Evolutionary conservation across 2,797 vertebrate genomes (phyloP).

Genomic region (Enteromius radiatus): DNA sequence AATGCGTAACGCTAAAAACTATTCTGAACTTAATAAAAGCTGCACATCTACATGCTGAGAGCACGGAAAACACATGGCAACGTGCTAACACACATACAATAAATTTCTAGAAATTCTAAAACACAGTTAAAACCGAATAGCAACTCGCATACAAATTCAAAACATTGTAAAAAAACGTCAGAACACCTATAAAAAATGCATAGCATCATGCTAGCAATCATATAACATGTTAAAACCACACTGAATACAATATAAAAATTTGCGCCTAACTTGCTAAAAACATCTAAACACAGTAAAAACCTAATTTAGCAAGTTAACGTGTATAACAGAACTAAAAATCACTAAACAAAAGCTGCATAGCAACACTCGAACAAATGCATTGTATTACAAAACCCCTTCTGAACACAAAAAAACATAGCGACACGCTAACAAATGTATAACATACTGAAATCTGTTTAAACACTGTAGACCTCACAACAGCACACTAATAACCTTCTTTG

Average conservation of each 20-base stretch:
- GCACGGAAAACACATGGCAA: neutral
- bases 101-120: neutral
- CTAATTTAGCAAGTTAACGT: neutral
- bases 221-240: neutral
- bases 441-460: neutral
- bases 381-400: neutral
- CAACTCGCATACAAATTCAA: neutral
- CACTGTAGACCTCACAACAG: neutral
- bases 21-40: neutral
- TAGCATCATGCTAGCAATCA: neutral
- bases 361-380: neutral
- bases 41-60: neutral
- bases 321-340: neutral
- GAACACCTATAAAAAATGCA: neutral
- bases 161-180: neutral
- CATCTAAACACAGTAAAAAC: neutral
- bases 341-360: neutral
- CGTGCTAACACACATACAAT: neutral
- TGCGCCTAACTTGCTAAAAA: neutral
- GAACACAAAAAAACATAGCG: neutral
- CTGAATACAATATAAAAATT: neutral
- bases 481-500: no score
- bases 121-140: neutral
- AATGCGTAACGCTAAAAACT: neutral
- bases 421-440: neutral